Percentiles rank a stretch among this genome's conserved stretches.
Conservation (phyloP, 2,888 invertebrate genomes). For the Cenopis cana region DNA sequence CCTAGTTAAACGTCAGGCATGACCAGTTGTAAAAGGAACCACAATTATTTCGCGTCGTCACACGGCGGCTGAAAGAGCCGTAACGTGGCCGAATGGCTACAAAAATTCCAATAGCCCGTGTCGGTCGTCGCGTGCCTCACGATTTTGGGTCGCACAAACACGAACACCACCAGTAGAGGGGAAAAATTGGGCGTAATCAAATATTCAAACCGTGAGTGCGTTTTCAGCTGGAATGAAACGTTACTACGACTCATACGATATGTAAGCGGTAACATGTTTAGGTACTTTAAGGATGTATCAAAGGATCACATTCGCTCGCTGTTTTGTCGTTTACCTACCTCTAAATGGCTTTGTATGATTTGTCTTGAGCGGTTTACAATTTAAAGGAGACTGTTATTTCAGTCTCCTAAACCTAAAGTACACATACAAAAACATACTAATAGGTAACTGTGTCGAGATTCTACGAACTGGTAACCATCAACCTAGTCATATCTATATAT, state of each 20-base stretch:
- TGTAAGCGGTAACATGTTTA: conserved; percentile 34
- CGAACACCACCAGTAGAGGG: conserved; percentile 61
- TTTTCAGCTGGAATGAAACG: conserved; percentile 42
- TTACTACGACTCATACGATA: conserved; percentile 23
- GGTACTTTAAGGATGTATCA: conserved; percentile 14
- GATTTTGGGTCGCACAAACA: conserved; percentile 75
- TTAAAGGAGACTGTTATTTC: too few species aligned
- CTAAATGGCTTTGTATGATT: too few species aligned
- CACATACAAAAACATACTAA: too few species aligned
- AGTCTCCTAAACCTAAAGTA: too few species aligned
- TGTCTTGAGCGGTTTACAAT: too few species aligned
- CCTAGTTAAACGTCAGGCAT: conserved; percentile 55
- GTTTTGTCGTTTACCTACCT: background rate
- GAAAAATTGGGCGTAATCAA: conserved; percentile 67
- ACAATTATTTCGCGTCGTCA: conserved; percentile 64
- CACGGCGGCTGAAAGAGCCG: conserved; percentile 46
- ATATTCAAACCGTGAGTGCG: conserved; percentile 59
- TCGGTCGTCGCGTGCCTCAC: conserved; percentile 69
- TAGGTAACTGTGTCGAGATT: too few species aligned
- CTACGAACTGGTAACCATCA: too few species aligned
- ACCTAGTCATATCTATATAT: too few species aligned
- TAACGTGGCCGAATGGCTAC: conserved; percentile 55
- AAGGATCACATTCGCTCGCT: conserved; percentile 12
- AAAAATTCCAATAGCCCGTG: conserved; percentile 70
- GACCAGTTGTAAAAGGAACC: conserved; percentile 60